A percentile compares a stretch with the other conserved stretches of the same genome.
Evolutionary conservation across 2,113 vertebrate species (phyloP).

Genomic region (Crocuta crocuta): DNA sequence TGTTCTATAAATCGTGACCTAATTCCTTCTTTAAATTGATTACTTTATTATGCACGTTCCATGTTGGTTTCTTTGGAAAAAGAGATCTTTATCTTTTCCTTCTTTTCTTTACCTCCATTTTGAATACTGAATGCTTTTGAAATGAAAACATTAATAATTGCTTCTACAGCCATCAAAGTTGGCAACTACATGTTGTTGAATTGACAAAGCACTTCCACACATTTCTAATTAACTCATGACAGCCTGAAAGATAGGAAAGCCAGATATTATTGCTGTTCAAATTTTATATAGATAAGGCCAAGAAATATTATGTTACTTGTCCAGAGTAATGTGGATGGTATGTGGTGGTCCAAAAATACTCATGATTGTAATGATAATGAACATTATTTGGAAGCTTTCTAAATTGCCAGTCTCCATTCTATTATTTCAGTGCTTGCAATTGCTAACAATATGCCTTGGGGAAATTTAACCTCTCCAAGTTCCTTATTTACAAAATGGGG

Average conservation of each 20-base stretch:
- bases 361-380: neutral
- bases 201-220: neutral
- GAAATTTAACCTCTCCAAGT: neutral
- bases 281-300: neutral
- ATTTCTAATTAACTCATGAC: neutral
- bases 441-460: neutral
- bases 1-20: neutral
- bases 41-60: neutral
- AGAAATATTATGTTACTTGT: neutral
- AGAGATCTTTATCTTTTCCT: neutral
- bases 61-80: neutral
- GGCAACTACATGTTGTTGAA: neutral
- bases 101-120: neutral
- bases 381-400: slow-evolving; percentile 14
- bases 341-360: neutral
- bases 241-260: neutral
- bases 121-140: neutral
- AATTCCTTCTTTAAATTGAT: neutral
- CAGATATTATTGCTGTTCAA: neutral
- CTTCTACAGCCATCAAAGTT: neutral
- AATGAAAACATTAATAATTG: neutral
- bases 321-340: neutral
- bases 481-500: neutral
- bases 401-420: neutral
- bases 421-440: neutral